phyloP scores from a whole-genome alignment of 2,113 vertebrate genomes.

The Tapirus terrestris region DNA sequence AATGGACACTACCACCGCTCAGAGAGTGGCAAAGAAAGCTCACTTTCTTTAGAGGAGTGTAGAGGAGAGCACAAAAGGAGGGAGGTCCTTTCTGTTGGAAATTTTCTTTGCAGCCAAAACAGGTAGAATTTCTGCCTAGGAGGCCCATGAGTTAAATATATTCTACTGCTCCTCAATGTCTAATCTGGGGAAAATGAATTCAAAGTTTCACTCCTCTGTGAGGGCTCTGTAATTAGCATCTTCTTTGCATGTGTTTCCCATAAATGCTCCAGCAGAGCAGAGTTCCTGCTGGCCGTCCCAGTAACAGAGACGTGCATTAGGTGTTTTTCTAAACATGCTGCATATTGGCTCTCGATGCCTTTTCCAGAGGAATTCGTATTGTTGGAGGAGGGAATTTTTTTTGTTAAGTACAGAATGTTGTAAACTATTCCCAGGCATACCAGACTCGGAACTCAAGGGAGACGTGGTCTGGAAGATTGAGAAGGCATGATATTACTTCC shows the following conservation, averaged over 20 bases:
- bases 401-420: slow-evolving; percentile 64
- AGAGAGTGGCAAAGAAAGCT: neutral
- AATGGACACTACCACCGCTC: neutral
- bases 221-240: neutral
- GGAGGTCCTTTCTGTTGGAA: neutral
- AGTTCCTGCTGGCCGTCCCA: neutral
- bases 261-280: neutral
- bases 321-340: slow-evolving; percentile 13
- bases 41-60: neutral
- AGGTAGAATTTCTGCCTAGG: neutral
- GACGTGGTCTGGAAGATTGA: slow-evolving; percentile 74
- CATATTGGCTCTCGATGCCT: neutral
- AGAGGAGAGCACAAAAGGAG: neutral
- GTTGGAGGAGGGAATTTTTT: slow-evolving; percentile 36
- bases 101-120: neutral
- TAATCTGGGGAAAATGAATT: neutral
- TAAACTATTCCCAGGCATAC: slow-evolving; percentile 78
- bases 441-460: slow-evolving; percentile 68
- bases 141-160: neutral
- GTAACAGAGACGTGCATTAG: neutral
- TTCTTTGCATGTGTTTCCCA: slow-evolving; percentile 10
- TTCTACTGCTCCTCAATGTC: neutral
- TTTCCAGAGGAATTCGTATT: slow-evolving; percentile 65
- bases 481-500: slow-evolving; percentile 70
- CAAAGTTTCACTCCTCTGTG: neutral